Evolutionary conservation across 2,113 vertebrate genomes (phyloP).

Genomic region (Neotragus moschatus): DNA sequence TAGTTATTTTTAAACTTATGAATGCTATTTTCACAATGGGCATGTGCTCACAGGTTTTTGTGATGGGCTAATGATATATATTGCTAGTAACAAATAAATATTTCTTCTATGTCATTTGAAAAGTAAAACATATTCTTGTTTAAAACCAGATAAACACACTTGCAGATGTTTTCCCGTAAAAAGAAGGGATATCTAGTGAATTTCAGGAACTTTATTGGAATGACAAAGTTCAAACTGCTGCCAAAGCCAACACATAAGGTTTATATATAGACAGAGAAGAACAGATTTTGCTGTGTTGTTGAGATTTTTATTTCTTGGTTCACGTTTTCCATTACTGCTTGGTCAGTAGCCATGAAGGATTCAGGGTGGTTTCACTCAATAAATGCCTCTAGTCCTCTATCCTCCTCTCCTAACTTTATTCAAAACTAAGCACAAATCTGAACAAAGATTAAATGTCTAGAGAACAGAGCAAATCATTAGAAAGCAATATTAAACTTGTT

Average conservation of each 20-base stretch:
- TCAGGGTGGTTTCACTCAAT: conserved; percentile 46
- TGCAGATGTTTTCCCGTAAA: conserved; percentile 48
- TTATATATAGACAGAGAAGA: not conserved
- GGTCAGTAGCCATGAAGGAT: conserved; percentile 31
- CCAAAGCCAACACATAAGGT: conserved; percentile 53
- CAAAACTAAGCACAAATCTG: conserved; percentile 68
- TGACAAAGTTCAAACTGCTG: conserved; percentile 38
- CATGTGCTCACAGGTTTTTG: conserved; percentile 20
- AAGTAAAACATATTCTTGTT: conserved; percentile 3
- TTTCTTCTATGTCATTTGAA: conserved; percentile 1
- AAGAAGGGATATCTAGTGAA: conserved; percentile 46
- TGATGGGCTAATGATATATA: not conserved
- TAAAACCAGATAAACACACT: conserved; percentile 51
- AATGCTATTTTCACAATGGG: conserved; percentile 29
- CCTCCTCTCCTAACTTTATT: conserved; percentile 43
- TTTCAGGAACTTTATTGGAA: conserved; percentile 56
- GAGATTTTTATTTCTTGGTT: conserved; percentile 45
- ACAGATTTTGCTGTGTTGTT: conserved; percentile 48
- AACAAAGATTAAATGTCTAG: conserved; percentile 64
- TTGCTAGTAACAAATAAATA: conserved; percentile 14
- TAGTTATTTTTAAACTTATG: conserved; percentile 51
- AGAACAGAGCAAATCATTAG: not conserved
- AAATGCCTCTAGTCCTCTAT: conserved; percentile 52
- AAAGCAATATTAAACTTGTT: not conserved
- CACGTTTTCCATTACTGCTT: conserved; percentile 46